These are phyloP conservation scores for Caenorhabditis sp. DNA, from an alignment of 2,888 invertebrate species.

Conservation along the genomic window DNA sequence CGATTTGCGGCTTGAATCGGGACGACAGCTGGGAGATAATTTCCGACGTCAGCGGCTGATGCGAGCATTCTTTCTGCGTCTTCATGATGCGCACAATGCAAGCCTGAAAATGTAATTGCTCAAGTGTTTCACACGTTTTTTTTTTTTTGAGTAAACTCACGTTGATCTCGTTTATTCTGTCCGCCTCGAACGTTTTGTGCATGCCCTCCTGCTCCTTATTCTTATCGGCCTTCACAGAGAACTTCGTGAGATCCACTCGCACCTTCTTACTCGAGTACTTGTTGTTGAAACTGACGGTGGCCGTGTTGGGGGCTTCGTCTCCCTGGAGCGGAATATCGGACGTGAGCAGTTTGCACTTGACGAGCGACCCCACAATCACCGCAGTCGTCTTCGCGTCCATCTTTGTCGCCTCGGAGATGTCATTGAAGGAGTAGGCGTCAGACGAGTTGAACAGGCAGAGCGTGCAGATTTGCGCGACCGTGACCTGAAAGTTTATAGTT, in stretches of 20 bases:
- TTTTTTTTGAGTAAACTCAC: slow-evolving; percentile 81
- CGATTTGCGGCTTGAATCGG: slow-evolving; percentile 94
- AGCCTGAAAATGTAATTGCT: too few species aligned
- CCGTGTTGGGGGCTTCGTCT: slow-evolving; percentile 25
- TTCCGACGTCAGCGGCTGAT: slow-evolving; percentile 93
- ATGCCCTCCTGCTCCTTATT: slow-evolving; percentile 97
- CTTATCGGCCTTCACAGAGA: slow-evolving; percentile 95
- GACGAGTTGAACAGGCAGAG: slow-evolving; percentile 94
- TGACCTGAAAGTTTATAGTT: too few species aligned
- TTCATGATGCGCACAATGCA: slow-evolving; percentile 88
- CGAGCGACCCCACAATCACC: slow-evolving; percentile 89
- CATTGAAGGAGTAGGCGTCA: slow-evolving; percentile 84
- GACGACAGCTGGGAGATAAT: slow-evolving; percentile 90
- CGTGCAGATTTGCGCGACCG: slow-evolving; percentile 99
- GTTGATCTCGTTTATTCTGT: slow-evolving; percentile 95
- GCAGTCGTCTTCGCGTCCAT: slow-evolving; percentile 83
- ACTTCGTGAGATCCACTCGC: slow-evolving; percentile 93
- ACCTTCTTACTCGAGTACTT: slow-evolving; percentile 86
- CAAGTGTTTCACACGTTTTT: neutral
- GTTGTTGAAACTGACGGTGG: slow-evolving; percentile 48
- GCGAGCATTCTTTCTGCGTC: slow-evolving; percentile 93
- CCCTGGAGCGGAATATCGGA: too few species aligned
- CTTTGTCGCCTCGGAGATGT: slow-evolving; percentile 38
- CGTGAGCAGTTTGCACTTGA: slow-evolving; percentile 63
- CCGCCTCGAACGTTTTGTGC: slow-evolving; percentile 98